These are phyloP conservation scores for Antrozous pallidus DNA, from an alignment of 2,797 vertebrate genomes.

Conservation along the genomic window DNA sequence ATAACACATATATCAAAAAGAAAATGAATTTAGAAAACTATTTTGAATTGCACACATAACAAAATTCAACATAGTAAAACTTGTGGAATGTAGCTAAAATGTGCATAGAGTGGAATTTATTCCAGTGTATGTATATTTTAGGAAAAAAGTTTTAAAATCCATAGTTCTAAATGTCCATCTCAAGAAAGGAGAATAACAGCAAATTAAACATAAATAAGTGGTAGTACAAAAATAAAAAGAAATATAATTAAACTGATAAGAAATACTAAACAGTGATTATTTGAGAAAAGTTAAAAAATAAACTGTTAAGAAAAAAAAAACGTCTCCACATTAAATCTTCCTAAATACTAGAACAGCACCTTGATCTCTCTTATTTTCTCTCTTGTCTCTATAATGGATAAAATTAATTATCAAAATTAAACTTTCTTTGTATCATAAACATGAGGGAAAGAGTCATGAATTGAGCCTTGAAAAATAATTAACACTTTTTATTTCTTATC, in stretches of 20 bases:
- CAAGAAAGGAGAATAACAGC: not conserved
- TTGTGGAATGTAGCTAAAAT: not conserved
- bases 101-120: not conserved
- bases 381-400: not conserved
- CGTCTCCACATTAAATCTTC: not conserved
- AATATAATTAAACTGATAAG: not conserved
- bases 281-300: not conserved
- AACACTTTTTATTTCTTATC: not conserved
- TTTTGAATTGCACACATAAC: not conserved
- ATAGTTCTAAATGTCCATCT: not conserved
- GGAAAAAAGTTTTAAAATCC: not conserved
- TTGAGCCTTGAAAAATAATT: not conserved
- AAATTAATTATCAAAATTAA: not conserved
- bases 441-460: not conserved
- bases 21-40: not conserved
- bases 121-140: not conserved
- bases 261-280: not conserved
- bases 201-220: not conserved
- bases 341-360: not conserved
- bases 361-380: not conserved
- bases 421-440: not conserved
- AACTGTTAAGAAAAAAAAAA: not conserved
- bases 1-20: not conserved
- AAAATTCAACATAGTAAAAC: not conserved
- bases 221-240: not conserved